Conservation (phyloP, 2,113 vertebrate genomes). For the Setophaga coronata region DNA sequence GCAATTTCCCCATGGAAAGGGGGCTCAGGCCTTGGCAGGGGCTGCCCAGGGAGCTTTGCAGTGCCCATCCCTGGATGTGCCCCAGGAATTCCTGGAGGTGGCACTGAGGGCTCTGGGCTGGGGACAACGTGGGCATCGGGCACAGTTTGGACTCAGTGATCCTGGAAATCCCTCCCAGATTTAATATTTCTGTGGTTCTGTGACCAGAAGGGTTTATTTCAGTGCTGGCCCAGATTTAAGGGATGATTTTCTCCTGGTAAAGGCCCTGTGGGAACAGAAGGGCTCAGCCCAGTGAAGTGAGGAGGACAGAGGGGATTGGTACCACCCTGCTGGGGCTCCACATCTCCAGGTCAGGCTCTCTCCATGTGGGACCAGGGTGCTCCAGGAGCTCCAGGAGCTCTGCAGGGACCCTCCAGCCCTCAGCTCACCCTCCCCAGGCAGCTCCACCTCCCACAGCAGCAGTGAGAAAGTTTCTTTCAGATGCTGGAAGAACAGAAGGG, state of each 20-base stretch:
- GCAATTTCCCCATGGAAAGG: background rate
- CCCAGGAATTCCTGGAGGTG: background rate
- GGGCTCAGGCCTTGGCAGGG: rapidly evolving
- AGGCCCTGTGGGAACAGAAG: background rate
- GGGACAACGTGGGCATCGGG: rapidly evolving
- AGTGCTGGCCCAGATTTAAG: background rate
- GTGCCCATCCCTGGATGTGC: rapidly evolving
- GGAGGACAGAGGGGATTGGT: background rate
- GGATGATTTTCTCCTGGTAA: background rate
- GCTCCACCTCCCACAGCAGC: background rate
- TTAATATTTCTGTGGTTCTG: background rate
- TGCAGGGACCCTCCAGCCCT: background rate
- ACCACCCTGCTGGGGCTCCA: background rate
- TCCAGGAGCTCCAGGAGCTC: background rate
- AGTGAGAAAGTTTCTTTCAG: background rate
- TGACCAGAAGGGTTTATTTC: background rate
- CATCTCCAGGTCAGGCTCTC: background rate
- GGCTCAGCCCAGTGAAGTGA: background rate
- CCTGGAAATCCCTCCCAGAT: background rate
- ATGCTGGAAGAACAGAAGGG: background rate
- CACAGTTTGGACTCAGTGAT: rapidly evolving
- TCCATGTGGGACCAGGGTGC: rapidly evolving
- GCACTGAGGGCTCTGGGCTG: background rate
- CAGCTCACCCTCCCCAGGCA: background rate
- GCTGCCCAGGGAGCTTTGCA: background rate